phyloP scores from a whole-genome alignment of 2,113 vertebrate genomes.

The Pycnonotus jocosus region DNA sequence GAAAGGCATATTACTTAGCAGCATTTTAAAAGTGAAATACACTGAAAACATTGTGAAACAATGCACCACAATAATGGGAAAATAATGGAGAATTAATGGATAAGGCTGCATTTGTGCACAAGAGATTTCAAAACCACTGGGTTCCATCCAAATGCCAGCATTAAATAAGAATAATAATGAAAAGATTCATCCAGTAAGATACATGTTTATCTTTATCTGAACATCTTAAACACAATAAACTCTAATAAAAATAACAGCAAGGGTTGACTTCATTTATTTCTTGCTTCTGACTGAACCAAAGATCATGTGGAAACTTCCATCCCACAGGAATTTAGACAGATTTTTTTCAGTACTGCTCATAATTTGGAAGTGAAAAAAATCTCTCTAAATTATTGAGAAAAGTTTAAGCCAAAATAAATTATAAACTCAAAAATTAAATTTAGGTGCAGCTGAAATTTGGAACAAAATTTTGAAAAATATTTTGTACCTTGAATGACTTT shows the following conservation, averaged over 20 bases:
- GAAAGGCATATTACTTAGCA: background rate
- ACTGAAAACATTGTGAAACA: background rate
- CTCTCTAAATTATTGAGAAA: background rate
- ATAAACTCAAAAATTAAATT: background rate
- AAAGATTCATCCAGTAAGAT: background rate
- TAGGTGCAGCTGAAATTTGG: background rate
- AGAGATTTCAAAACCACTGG: background rate
- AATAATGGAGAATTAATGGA: background rate
- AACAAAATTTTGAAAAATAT: background rate
- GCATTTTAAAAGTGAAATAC: background rate
- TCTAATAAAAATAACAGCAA: background rate
- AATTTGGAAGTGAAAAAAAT: background rate
- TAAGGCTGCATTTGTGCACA: background rate
- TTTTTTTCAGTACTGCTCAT: background rate
- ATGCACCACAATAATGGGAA: background rate
- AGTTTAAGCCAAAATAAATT: background rate
- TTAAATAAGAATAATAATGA: background rate
- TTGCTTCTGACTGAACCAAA: background rate
- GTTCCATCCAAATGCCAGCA: background rate
- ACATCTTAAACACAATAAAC: background rate
- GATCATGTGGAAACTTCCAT: background rate
- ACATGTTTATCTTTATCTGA: background rate
- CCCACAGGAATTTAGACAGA: background rate
- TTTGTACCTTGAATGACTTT: background rate
- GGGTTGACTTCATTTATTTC: background rate